These are phyloP conservation scores for Leuciscus waleckii DNA, from an alignment of 2,797 vertebrate species.

Conservation along the genomic window DNA sequence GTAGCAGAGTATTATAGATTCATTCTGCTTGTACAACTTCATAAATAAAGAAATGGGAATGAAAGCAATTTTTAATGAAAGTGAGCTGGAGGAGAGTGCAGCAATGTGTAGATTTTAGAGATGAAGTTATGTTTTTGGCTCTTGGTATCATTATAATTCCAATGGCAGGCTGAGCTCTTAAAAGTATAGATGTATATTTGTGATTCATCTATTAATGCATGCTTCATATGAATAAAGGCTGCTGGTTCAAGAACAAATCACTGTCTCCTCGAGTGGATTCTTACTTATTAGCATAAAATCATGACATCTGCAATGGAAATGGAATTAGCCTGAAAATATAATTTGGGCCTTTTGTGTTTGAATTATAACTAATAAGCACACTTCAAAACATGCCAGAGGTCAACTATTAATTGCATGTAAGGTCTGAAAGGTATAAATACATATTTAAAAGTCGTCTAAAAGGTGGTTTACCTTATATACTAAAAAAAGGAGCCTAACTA, in stretches of 20 bases:
- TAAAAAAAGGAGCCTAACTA: neutral
- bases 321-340: neutral
- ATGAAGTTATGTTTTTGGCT: constrained; percentile 49
- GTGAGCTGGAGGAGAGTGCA: constrained; percentile 16
- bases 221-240: constrained; percentile 59
- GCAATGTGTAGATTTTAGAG: constrained; percentile 53
- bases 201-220: constrained; percentile 56
- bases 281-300: neutral
- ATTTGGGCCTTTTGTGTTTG: neutral
- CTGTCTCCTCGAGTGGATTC: constrained; percentile 14
- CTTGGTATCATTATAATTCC: constrained; percentile 44
- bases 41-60: constrained; percentile 39
- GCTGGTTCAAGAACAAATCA: constrained; percentile 43
- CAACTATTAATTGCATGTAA: constrained; percentile 2
- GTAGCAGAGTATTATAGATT: constrained; percentile 10
- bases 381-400: neutral
- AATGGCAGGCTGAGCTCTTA: constrained; percentile 39
- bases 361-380: neutral
- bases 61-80: constrained; percentile 36
- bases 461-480: neutral
- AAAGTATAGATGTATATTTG: constrained; percentile 49
- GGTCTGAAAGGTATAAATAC: neutral
- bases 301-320: constrained; percentile 9
- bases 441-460: neutral
- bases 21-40: neutral